Base-by-base conservation (phyloP, 2,888 invertebrate genomes). In the Chrysodeixis includens region DNA sequence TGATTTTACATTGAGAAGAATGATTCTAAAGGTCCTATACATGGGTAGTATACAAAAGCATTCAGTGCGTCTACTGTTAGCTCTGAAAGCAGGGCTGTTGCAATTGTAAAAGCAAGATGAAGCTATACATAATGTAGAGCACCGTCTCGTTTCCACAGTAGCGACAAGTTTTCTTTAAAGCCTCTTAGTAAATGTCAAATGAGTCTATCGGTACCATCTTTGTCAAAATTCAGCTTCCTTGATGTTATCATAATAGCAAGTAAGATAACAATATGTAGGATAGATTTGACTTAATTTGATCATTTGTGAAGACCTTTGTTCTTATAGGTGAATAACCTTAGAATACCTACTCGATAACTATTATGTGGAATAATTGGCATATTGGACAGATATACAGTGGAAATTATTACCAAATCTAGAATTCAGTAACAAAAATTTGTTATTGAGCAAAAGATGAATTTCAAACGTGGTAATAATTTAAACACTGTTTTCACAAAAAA, bases 161-260 rank as follows among this genome's bases (percentile, higher is more conserved):
- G 2, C 26, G 26, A 4, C 26, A 26, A 26, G 26, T 26, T 6
- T n/a, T n/a, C n/a, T n/a, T 26, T 26, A 26, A 6, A 26, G 26
- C 6, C 6, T 26, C 26, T 2, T 26, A 6, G 26, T 26, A 26
- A 2, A 26, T 2, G 53, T 56, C 75, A 69, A 70, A 57, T 73
- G 30, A 40, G 62, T 71, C 14, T 74, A 82, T 71, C 71, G 57
- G 58, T 65, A 66, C 54, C 62, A 79, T 79, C 77, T 69, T 69
- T 62, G 66, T 68, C 72, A 74, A 74, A 78, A 74, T 77, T 80
- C 59, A 66, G 44, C 53, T 56, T 51, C 68, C 64, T 69, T 72
- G 70, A 53, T 70, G 70, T 77, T 55, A 79, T 77, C 64, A 67
- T 79, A 78, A 74, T 74, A 66, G 77, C 51, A 26, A 30, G 51